Base-by-base conservation (phyloP, 2,888 invertebrate species). In the Parthenolecanium corni region DNA sequence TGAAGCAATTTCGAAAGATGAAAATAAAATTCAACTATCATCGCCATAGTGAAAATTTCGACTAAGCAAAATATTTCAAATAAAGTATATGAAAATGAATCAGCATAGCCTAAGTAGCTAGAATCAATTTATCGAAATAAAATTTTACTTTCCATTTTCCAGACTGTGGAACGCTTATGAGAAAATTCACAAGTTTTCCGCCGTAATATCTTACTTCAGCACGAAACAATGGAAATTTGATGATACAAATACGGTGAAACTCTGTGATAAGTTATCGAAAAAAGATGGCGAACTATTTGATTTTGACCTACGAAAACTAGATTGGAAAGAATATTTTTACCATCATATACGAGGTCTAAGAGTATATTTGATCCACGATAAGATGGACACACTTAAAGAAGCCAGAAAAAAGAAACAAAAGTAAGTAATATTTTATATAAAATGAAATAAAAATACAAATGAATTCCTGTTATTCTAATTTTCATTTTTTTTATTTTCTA, bases 291-390 rank as follows among this genome's bases (percentile, higher is more conserved):
- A 78, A 16, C 73, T 81, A 2, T 89, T 87, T 70, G 80, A 82
- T 21, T 89, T 88, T 73, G 84, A 83, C 71, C 79, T 89, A 66
- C 76, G 76, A 0, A 77, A 82, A 36, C 75, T 92, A 69, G 79
- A 85, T 52, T 93, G 92, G 92, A 82, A 84, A 9, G 75, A 77
- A 0, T 90, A 84, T 70, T 82, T 86, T 69, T 77, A 80, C 66
- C 79, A 78, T 52, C 88, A 86, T 70, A 76, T 85, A 9, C 74
- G 79, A 73, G 92, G 92, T 2, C 78, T 87, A 46, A 79, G 91
- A 67, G 79, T 84, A 1, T 91, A 86, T 71, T 74, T 92, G 6
- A 73, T 91, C 36, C 89, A 89, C 69, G 92, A 93, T 71, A 84
- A 87, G 14, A 71, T 86, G 6, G 82, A 83, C 0, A 85, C 87